phyloP scores from a whole-genome alignment of 2,797 vertebrate genomes.

The Schizopygopsis malacanthus region DNA sequence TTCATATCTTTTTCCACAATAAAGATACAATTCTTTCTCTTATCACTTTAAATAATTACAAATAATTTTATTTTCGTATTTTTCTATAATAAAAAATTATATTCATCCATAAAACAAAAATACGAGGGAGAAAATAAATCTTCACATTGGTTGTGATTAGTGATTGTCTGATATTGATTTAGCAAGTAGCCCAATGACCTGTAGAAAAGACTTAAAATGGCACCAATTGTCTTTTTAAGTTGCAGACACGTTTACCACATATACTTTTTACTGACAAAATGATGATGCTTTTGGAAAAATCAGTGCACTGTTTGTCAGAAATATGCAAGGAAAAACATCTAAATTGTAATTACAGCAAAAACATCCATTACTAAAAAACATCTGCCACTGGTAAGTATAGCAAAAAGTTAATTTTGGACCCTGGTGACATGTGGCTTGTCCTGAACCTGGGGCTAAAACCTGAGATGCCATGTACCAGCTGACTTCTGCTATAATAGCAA shows the following conservation, averaged over 20 bases:
- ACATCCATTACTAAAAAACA: not conserved
- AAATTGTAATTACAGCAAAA: not conserved
- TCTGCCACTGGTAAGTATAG: not conserved
- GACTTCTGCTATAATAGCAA: conserved; percentile 16
- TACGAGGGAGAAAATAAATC: not conserved
- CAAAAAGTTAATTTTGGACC: not conserved
- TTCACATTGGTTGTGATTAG: not conserved
- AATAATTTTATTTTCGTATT: not conserved
- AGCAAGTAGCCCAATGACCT: not conserved
- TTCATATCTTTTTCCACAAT: not conserved
- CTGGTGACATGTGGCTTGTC: not conserved
- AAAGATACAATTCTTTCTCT: not conserved
- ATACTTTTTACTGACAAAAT: not conserved
- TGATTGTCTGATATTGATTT: not conserved
- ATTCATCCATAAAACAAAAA: not conserved
- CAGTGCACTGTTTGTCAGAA: not conserved
- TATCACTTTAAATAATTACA: not conserved
- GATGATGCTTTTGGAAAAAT: not conserved
- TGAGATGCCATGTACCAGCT: conserved; percentile 2
- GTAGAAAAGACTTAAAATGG: not conserved
- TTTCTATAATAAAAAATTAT: not conserved
- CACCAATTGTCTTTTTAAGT: not conserved
- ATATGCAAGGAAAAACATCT: not conserved
- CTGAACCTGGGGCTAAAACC: not conserved
- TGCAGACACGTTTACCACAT: not conserved